phyloP scores from a whole-genome alignment of 2,113 vertebrate species.

The rat (Rattus norvegicus) region DNA sequence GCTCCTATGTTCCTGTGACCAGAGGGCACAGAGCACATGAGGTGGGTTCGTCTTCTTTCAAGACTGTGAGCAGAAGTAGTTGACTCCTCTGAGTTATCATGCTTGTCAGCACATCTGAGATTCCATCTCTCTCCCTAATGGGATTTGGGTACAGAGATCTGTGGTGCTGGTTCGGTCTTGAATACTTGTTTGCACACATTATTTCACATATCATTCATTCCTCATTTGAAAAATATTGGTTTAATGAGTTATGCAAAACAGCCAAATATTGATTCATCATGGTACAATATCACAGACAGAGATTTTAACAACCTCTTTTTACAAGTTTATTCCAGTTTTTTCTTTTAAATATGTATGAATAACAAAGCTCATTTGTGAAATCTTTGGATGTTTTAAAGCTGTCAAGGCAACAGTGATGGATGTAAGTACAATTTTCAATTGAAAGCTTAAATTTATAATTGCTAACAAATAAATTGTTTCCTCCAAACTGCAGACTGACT shows the following conservation, averaged over 20 bases:
- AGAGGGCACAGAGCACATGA: too few relatives aligned
- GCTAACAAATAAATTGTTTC: not conserved
- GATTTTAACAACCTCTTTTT: too few relatives aligned
- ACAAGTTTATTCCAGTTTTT: too few relatives aligned
- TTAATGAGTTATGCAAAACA: not conserved
- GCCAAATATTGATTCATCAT: not conserved
- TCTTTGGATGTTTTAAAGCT: not conserved
- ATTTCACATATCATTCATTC: not conserved
- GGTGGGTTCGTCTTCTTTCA: too few relatives aligned
- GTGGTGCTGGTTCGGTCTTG: too few relatives aligned
- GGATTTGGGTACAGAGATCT: too few relatives aligned
- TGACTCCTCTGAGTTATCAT: too few relatives aligned
- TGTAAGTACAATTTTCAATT: not conserved
- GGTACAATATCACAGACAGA: not conserved
- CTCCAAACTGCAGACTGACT: not conserved
- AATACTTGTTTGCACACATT: not conserved
- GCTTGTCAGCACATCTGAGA: too few relatives aligned
- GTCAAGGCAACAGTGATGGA: not conserved
- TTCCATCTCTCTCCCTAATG: too few relatives aligned
- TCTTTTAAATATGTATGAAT: too few relatives aligned
- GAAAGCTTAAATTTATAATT: conserved; percentile 16
- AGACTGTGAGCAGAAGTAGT: too few relatives aligned
- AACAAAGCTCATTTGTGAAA: not conserved
- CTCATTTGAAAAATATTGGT: not conserved
- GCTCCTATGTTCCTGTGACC: too few relatives aligned